Base-by-base conservation (phyloP, 64 coral and sea anemone genomes). In the Montipora sp. region DNA sequence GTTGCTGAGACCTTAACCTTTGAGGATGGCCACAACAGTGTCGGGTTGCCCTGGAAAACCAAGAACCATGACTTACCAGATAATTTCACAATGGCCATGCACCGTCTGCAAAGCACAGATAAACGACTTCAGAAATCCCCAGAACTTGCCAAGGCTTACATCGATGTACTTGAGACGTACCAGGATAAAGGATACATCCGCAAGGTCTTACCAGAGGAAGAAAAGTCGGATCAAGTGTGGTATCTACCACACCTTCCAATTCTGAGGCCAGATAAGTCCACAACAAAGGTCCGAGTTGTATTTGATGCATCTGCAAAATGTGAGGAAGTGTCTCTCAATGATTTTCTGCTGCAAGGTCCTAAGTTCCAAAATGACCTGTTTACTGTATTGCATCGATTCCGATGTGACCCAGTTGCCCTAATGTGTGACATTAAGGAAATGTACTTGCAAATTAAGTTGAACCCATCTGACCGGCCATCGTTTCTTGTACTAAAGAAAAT, bases 171-270 rank as follows among this genome's bases (percentile, higher is more conserved):
- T 51, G 61, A 89, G 46, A 83, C 57, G 14, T 89, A 92, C 49
- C 16, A 80, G 11, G 84, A 83, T 8, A 92, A 96, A 55, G 94
- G 85, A 27, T 85, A 96, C 63, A 66, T 89, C 46, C 51, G 59
- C 48, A 88, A 89, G 76, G 84, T 95, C 11, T n/a, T 69, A 75
- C 24, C 36, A 24, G 68, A 78, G n/a, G 79, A 92, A 65, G 50
- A 84, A 51, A 89, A 80, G 77, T 75, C 70, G 45, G 47, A 72
- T 27, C 78, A 87, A 65, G 51, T 82, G 7, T 96, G 87, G 86
- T 90, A 87, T 47, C 73, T 96, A 27, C 91, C 95, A 6, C 91
- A 93, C 51, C 93, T 96, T 53, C 90, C 91, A 90, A 60, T 96
- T 51, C 20, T 96, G 75, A 96, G 90, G 89, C 95, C 79, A 51